These are phyloP conservation scores for Troilus luridus DNA, from an alignment of 2,888 invertebrate genomes.

Conservation along the genomic window DNA sequence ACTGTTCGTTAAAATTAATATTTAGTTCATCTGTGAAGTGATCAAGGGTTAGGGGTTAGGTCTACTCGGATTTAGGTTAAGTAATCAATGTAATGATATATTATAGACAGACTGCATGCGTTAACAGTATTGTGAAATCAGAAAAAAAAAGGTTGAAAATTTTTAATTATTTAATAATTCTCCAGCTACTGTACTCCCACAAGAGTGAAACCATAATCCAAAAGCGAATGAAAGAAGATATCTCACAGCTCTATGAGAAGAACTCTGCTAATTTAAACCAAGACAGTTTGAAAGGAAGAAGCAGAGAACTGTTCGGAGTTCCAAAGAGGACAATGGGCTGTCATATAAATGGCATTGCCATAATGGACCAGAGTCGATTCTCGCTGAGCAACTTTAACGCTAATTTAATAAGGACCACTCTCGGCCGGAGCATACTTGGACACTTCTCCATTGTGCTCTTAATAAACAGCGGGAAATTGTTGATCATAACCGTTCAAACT, in stretches of 20 bases:
- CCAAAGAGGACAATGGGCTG: constrained; percentile 22
- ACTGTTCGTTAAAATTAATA: too few species aligned
- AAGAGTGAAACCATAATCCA: not conserved
- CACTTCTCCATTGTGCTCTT: constrained; percentile 34
- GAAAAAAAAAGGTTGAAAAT: too few species aligned
- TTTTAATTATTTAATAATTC: too few species aligned
- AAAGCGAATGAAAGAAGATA: not conserved
- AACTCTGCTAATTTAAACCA: not conserved
- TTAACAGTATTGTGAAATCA: too few species aligned
- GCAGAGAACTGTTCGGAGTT: not conserved
- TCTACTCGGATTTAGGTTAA: too few species aligned
- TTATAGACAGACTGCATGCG: too few species aligned
- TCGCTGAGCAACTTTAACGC: constrained; percentile 7
- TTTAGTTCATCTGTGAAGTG: too few species aligned
- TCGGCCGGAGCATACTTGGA: not conserved
- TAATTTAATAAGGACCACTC: constrained; percentile 38
- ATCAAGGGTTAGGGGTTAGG: too few species aligned
- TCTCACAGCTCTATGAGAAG: not conserved
- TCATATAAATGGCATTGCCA: not conserved
- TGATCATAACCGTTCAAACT: constrained; percentile 31
- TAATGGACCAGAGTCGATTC: not conserved
- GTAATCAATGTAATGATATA: too few species aligned
- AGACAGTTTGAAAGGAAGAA: not conserved
- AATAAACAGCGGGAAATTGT: not conserved
- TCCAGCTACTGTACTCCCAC: too few species aligned